These are phyloP conservation scores for Syngnathus rostellatus DNA, from an alignment of 2,797 vertebrate genomes.

Conservation along the genomic window DNA sequence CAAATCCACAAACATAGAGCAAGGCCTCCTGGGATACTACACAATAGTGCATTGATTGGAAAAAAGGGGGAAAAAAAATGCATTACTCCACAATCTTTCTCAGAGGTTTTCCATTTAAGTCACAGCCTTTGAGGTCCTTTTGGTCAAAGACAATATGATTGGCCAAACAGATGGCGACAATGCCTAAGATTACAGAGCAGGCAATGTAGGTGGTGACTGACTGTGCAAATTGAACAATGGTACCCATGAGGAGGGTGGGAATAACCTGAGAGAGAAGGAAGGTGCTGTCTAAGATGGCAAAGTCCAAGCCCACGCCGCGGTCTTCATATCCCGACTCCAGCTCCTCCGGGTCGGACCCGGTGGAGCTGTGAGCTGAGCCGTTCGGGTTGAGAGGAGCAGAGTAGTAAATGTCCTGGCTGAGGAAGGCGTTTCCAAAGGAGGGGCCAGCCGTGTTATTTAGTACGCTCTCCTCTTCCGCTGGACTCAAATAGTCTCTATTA, in stretches of 20 bases:
- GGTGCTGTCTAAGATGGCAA: conserved; percentile 75
- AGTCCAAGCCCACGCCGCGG: conserved; percentile 73
- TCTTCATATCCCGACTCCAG: conserved; percentile 46
- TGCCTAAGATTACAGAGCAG: conserved; percentile 68
- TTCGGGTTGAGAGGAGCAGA: conserved; percentile 42
- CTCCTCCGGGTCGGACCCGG: conserved; percentile 29
- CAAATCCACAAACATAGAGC: conserved; percentile 10
- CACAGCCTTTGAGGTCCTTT: conserved; percentile 66
- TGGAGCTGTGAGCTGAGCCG: conserved; percentile 24
- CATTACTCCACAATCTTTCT: neutral
- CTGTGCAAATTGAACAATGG: conserved; percentile 71
- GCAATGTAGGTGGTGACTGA: conserved; percentile 74
- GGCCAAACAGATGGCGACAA: conserved; percentile 66
- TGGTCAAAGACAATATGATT: conserved; percentile 71
- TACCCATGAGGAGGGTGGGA: conserved; percentile 75
- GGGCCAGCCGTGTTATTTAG: conserved; percentile 34
- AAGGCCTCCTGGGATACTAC: conserved; percentile 43
- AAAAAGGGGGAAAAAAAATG: neutral
- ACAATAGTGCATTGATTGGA: conserved; percentile 35
- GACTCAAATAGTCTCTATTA: conserved; percentile 54
- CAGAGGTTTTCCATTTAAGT: neutral
- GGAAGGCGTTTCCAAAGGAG: conserved; percentile 42
- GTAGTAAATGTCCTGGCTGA: conserved; percentile 40
- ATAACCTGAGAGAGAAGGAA: conserved; percentile 78
- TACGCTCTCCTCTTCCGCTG: conserved; percentile 45